A percentile compares a stretch with the other conserved stretches of the same genome.
These are phyloP conservation scores for Macroglossus sobrinus DNA, from an alignment of 2,113 vertebrate genomes.

Conservation along the genomic window DNA sequence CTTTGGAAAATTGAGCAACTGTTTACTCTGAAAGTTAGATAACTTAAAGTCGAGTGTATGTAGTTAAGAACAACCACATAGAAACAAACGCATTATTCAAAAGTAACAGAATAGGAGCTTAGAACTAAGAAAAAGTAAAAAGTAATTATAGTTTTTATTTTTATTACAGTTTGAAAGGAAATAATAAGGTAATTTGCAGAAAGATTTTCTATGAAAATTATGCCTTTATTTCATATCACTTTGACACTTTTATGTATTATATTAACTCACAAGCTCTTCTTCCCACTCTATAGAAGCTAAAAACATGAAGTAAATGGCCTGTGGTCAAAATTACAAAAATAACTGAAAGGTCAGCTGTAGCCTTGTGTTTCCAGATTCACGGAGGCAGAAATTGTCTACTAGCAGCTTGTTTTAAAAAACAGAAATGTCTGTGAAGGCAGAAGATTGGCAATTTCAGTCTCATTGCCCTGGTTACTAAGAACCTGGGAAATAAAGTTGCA, in stretches of 20 bases:
- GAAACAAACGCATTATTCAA: neutral
- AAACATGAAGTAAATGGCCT: conserved; percentile 51
- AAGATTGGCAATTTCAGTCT: neutral
- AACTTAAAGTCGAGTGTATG: neutral
- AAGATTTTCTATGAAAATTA: conserved; percentile 52
- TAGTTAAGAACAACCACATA: neutral
- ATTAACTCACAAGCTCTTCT: conserved; percentile 1
- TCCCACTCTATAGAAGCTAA: neutral
- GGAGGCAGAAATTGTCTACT: neutral
- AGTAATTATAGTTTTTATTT: neutral
- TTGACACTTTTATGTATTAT: conserved; percentile 36
- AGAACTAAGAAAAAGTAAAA: neutral
- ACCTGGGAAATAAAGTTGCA: neutral
- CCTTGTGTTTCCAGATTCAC: conserved; percentile 7
- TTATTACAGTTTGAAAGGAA: conserved; percentile 21
- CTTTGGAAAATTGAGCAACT: neutral
- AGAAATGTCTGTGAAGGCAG: conserved; percentile 14
- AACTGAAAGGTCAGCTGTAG: conserved; percentile 39
- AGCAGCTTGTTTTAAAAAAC: conserved; percentile 1
- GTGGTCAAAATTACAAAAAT: conserved; percentile 51
- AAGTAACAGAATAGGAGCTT: neutral
- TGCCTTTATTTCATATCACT: conserved; percentile 19
- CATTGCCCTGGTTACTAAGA: conserved; percentile 1
- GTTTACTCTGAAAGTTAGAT: neutral
- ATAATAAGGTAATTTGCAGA: conserved; percentile 5